A percentile compares a stretch with the other conserved stretches of the same genome.
phyloP scores from a whole-genome alignment of 1,140 invertebrate species.

The Metaphire vulgaris region DNA sequence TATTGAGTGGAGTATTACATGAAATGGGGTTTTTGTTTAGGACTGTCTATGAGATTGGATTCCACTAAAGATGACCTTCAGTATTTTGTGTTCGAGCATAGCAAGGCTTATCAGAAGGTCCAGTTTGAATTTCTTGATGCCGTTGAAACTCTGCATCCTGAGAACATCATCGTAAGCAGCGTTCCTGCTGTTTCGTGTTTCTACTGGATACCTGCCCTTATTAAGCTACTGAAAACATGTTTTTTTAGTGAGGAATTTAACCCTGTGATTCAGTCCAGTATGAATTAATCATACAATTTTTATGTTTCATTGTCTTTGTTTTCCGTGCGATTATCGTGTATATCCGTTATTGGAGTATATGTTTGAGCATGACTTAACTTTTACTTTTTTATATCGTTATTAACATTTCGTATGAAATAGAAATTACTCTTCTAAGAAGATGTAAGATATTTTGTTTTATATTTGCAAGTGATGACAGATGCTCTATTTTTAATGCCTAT shows the following conservation, averaged over 20 bases:
- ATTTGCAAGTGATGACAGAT: too few relatives aligned
- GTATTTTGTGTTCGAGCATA: constrained; percentile 76
- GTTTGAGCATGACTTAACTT: neutral
- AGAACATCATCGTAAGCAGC: constrained; percentile 67
- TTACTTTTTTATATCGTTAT: too few relatives aligned
- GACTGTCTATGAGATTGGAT: constrained; percentile 67
- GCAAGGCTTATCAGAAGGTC: constrained; percentile 65
- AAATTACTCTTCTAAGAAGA: too few relatives aligned
- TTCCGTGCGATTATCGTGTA: too few relatives aligned
- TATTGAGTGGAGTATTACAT: neutral
- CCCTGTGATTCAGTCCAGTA: too few relatives aligned
- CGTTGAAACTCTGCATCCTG: constrained; percentile 71
- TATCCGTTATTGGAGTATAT: neutral
- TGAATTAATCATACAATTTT: too few relatives aligned
- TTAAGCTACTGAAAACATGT: neutral
- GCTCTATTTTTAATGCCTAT: neutral
- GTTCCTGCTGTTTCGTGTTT: neutral
- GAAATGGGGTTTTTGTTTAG: constrained; percentile 36
- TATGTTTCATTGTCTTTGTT: too few relatives aligned
- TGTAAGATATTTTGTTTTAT: too few relatives aligned
- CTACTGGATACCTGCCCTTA: neutral
- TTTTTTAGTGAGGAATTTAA: neutral
- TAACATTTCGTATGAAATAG: too few relatives aligned
- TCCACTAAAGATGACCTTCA: constrained; percentile 55
- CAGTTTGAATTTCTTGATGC: constrained; percentile 69